A percentile compares a stretch with the other conserved stretches of the same genome.
Evolutionary conservation across 2,797 vertebrate genomes (phyloP).

Genomic region (Chromis chromis): DNA sequence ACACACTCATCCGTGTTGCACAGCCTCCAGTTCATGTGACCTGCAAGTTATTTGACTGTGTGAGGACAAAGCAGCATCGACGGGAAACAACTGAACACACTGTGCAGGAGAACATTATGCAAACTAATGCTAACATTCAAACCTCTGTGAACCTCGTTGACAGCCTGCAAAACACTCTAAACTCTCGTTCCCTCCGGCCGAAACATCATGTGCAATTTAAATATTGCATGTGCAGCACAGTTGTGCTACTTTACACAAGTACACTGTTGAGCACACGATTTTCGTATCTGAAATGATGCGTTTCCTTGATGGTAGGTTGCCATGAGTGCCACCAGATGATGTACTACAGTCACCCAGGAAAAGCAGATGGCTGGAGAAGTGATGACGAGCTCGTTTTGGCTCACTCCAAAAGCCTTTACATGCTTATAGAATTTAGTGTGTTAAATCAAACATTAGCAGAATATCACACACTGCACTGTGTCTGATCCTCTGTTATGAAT

Average conservation of each 20-base stretch:
- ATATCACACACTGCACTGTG: neutral
- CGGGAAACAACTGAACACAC: neutral
- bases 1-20: neutral
- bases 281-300: constrained; percentile 20
- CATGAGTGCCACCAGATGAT: constrained; percentile 27
- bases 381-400: constrained; percentile 43
- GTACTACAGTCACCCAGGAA: constrained; percentile 12
- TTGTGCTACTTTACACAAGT: neutral
- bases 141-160: constrained; percentile 14
- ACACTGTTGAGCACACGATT: too few relatives aligned
- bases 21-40: neutral
- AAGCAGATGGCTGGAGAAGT: constrained; percentile 46
- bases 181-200: constrained; percentile 1
- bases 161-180: constrained; percentile 4
- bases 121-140: constrained; percentile 13
- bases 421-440: constrained; percentile 2
- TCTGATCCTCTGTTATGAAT: neutral
- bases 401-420: constrained; percentile 16
- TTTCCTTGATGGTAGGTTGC: constrained; percentile 9
- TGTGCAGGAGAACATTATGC: constrained; percentile 6
- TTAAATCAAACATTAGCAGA: constrained; percentile 24
- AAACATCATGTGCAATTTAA: neutral
- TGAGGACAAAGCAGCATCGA: neutral
- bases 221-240: neutral
- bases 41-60: neutral